Percentiles rank a stretch among this genome's conserved stretches.
Evolutionary conservation across 2,797 vertebrate species (phyloP).

Genomic region (Cossypha heuglini): DNA sequence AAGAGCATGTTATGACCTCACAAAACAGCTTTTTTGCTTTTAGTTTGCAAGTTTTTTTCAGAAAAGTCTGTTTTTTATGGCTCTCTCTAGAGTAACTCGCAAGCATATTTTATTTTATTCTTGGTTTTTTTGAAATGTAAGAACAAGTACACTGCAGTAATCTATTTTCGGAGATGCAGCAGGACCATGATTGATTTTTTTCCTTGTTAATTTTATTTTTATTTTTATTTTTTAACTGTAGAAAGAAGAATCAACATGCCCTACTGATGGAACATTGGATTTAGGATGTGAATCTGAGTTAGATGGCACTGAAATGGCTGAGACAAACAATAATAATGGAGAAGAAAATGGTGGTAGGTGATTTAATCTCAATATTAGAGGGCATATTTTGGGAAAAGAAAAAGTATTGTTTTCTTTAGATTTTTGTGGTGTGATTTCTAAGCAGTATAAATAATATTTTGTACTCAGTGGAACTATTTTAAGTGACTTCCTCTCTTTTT

Average conservation of each 20-base stretch:
- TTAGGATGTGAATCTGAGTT: slow-evolving; percentile 83
- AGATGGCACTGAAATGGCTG: slow-evolving; percentile 83
- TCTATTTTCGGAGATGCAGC: slow-evolving; percentile 33
- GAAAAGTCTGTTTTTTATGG: slow-evolving; percentile 27
- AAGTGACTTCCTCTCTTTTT: not conserved
- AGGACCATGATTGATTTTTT: slow-evolving; percentile 34
- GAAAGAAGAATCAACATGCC: slow-evolving; percentile 82
- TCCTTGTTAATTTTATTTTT: slow-evolving; percentile 41
- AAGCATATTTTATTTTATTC: slow-evolving; percentile 10
- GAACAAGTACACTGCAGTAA: slow-evolving; percentile 16
- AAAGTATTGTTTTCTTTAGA: not conserved
- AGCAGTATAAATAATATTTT: not conserved
- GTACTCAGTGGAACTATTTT: not conserved
- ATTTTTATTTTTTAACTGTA: slow-evolving; percentile 52
- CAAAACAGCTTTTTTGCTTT: not conserved
- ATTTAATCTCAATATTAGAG: not conserved
- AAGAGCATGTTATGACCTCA: not conserved
- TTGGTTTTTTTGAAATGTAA: slow-evolving; percentile 38
- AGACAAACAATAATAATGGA: slow-evolving; percentile 75
- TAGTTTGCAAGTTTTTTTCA: not conserved
- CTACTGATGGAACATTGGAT: slow-evolving; percentile 78
- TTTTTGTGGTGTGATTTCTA: not conserved
- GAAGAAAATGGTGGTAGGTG: slow-evolving; percentile 82
- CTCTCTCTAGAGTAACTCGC: not conserved
- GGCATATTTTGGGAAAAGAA: not conserved